phyloP scores from a whole-genome alignment of 2,888 invertebrate genomes.

The Oscheius myriophilus region DNA sequence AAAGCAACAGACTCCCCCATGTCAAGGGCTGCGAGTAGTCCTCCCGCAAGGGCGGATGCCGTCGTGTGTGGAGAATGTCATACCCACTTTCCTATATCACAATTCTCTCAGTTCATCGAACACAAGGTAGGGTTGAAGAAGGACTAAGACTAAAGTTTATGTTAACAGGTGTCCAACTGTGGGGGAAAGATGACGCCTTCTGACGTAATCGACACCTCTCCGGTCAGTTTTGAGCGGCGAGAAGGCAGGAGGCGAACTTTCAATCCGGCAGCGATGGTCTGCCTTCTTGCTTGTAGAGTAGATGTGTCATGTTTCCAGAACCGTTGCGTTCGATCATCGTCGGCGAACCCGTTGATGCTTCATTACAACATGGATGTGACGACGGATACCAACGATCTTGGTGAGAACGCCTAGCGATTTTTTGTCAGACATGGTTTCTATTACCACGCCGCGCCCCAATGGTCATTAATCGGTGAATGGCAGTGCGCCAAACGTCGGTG shows the following conservation, averaged over 20 bases:
- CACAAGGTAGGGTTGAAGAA: constrained; percentile 60
- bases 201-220: constrained; percentile 48
- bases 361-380: constrained; percentile 57
- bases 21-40: constrained; percentile 48
- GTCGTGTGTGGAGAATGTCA: constrained; percentile 69
- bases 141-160: constrained; percentile 2
- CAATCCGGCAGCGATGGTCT: constrained; percentile 48
- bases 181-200: constrained; percentile 60
- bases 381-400: constrained; percentile 58
- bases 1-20: constrained; percentile 56
- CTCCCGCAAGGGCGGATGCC: constrained; percentile 40
- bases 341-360: constrained; percentile 50
- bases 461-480: constrained; percentile 19
- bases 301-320: constrained; percentile 34
- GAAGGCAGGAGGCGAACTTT: constrained; percentile 49
- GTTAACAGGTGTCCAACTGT: constrained; percentile 52
- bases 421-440: constrained; percentile 4
- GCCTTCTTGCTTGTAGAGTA: constrained; percentile 32
- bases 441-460: constrained; percentile 5
- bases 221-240: constrained; percentile 46
- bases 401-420: constrained; percentile 29
- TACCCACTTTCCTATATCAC: constrained; percentile 55
- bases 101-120: constrained; percentile 65
- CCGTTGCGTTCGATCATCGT: constrained; percentile 50
- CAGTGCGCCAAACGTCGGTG: constrained; percentile 13